phyloP scores from a whole-genome alignment of 2,797 vertebrate species.

The Gallinago stenura region DNA sequence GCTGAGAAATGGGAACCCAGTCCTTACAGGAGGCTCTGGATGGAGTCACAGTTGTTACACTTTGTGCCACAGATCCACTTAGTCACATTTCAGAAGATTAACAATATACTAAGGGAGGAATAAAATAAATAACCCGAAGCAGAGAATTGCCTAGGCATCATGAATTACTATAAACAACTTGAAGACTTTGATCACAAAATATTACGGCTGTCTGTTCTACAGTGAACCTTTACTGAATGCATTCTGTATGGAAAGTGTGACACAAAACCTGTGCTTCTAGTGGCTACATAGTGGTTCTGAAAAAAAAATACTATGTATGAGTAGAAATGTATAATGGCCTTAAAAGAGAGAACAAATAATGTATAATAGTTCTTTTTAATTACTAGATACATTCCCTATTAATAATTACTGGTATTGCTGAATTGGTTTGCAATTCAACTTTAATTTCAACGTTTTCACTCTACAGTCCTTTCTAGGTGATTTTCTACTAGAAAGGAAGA shows the following conservation, averaged over 20 bases:
- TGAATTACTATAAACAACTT: not conserved
- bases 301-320: not conserved
- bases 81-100: not conserved
- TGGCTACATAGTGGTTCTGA: not conserved
- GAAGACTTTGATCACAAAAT: not conserved
- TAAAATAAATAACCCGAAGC: not conserved
- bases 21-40: not conserved
- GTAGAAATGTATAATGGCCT: not conserved
- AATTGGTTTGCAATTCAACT: not conserved
- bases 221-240: not conserved
- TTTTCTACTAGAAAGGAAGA: not conserved
- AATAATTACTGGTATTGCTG: not conserved
- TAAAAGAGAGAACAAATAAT: not conserved
- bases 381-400: not conserved
- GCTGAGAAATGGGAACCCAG: not conserved
- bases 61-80: not conserved
- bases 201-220: not conserved
- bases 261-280: not conserved
- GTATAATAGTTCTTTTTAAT: not conserved
- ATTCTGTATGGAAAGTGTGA: not conserved
- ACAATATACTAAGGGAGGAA: not conserved
- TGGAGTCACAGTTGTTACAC: not conserved
- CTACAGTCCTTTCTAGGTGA: not conserved
- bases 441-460: not conserved
- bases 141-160: not conserved